phyloP scores from a whole-genome alignment of 2,797 vertebrate genomes.

The Takifugu ocellatus region DNA sequence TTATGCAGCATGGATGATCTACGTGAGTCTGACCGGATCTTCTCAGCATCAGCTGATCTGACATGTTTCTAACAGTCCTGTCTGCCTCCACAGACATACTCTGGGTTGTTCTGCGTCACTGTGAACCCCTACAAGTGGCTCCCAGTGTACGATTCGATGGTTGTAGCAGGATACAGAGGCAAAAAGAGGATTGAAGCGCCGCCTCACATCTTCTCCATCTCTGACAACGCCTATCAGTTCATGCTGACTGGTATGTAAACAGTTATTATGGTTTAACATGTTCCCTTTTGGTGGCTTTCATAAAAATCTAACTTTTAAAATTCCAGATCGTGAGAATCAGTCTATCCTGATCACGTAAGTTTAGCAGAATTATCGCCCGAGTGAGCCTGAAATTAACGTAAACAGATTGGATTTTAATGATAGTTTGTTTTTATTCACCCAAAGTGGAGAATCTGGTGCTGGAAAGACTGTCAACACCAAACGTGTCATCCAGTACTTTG shows the following conservation, averaged over 20 bases:
- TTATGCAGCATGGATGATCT: constrained; percentile 91
- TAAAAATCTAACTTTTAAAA: neutral
- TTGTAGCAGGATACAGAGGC: constrained; percentile 83
- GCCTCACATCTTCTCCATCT: constrained; percentile 94
- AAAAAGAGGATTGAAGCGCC: constrained; percentile 90
- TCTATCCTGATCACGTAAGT: constrained; percentile 91
- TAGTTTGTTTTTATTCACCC: constrained; percentile 16
- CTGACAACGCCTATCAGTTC: constrained; percentile 89
- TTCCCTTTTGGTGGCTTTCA: neutral
- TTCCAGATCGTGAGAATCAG: constrained; percentile 88
- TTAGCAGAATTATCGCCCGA: neutral
- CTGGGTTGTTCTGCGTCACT: constrained; percentile 84
- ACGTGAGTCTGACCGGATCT: constrained; percentile 51
- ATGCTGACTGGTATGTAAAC: constrained; percentile 80
- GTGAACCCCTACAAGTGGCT: constrained; percentile 90
- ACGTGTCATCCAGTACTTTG: constrained; percentile 88
- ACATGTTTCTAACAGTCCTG: neutral
- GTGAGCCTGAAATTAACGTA: neutral
- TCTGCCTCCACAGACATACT: constrained; percentile 77
- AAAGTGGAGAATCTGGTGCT: constrained; percentile 85
- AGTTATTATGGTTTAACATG: constrained; percentile 7
- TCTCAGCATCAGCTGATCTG: neutral
- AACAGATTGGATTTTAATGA: neutral
- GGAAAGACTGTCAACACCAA: constrained; percentile 91
- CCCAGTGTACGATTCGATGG: constrained; percentile 82